Conservation (phyloP, 2,797 vertebrate species). For the Mus caroli region DNA sequence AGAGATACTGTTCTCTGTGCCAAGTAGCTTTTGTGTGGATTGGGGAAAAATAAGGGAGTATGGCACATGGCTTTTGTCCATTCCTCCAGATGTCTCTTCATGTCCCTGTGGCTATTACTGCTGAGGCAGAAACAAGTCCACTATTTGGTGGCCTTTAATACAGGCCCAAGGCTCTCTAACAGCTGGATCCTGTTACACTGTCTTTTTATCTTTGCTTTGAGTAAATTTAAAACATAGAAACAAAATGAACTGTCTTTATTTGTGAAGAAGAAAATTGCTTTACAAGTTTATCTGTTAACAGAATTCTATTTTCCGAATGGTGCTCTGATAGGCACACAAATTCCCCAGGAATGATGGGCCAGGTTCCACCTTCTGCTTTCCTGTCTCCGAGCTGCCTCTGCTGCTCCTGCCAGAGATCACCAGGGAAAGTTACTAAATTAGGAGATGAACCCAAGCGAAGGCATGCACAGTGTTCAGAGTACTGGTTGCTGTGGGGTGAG, state of each 20-base stretch:
- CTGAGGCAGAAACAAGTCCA: not conserved
- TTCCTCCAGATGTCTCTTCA: not conserved
- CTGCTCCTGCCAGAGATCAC: not conserved
- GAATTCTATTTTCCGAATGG: not conserved
- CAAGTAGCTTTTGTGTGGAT: not conserved
- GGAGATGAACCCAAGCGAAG: not conserved
- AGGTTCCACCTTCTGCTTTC: not conserved
- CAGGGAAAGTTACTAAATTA: not conserved
- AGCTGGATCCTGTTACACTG: not conserved
- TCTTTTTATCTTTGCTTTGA: not conserved
- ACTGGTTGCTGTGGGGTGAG: not conserved
- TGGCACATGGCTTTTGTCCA: not conserved
- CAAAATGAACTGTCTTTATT: not conserved
- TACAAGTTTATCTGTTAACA: constrained; percentile 18
- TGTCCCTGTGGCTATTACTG: not conserved
- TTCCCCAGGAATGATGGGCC: not conserved
- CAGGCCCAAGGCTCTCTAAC: not conserved
- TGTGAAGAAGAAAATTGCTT: not conserved
- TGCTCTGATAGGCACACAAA: not conserved
- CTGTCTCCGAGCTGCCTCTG: not conserved
- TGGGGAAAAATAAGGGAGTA: not conserved
- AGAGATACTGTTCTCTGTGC: not conserved
- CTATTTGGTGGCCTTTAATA: not conserved
- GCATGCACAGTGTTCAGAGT: not conserved
- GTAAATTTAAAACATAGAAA: not conserved